phyloP scores from a whole-genome alignment of 2,113 vertebrate genomes.

The Centrocercus urophasianus region DNA sequence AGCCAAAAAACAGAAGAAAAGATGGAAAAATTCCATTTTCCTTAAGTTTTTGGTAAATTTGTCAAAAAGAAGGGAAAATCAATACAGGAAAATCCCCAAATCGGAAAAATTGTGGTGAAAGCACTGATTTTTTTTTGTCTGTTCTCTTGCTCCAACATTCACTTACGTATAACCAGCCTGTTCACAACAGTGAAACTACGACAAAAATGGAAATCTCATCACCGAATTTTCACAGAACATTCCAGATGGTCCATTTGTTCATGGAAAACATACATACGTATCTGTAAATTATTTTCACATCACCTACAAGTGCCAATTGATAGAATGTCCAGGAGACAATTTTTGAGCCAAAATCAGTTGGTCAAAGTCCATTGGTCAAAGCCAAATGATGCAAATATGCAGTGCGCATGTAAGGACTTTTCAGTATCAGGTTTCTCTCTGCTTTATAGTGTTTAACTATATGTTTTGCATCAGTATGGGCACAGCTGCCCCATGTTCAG shows the following conservation, averaged over 20 bases:
- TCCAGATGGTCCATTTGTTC: not conserved
- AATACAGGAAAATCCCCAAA: not conserved
- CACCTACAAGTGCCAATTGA: not conserved
- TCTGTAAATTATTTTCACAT: not conserved
- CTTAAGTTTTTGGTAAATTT: not conserved
- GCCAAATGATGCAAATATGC: not conserved
- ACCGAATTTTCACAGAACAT: not conserved
- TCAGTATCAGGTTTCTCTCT: not conserved
- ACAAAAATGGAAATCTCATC: not conserved
- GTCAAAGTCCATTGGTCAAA: not conserved
- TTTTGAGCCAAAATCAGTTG: not conserved
- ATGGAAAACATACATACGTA: fast-evolving
- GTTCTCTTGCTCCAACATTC: not conserved
- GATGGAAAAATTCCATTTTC: not conserved
- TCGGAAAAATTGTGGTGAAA: not conserved
- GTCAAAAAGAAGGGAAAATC: not conserved
- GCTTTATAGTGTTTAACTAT: not conserved
- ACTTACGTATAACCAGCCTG: not conserved
- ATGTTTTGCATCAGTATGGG: not conserved
- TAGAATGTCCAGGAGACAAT: not conserved
- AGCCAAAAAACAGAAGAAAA: not conserved
- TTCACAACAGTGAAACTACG: not conserved
- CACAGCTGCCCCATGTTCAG: not conserved
- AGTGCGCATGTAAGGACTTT: not conserved
- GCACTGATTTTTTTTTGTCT: not conserved